These are phyloP conservation scores for Melanocharis versteri DNA, from an alignment of 2,113 vertebrate species.

Conservation along the genomic window DNA sequence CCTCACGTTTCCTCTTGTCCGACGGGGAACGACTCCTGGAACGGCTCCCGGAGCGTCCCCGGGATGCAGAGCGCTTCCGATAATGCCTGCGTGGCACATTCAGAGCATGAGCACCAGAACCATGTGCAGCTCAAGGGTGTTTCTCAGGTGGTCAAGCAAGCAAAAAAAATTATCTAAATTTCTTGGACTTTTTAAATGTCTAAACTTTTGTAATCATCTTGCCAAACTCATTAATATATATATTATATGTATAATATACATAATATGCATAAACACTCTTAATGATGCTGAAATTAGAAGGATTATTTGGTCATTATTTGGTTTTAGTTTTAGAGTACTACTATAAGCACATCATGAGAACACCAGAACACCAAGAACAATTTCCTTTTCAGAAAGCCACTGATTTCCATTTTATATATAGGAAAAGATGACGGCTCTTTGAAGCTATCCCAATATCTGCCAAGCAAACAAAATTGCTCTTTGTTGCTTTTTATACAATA, in stretches of 20 bases:
- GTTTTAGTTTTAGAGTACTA: not conserved
- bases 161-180: not conserved
- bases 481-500: not conserved
- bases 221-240: not conserved
- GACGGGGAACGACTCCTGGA: conserved; percentile 91
- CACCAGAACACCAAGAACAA: not conserved
- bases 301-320: not conserved
- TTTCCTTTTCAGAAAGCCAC: not conserved
- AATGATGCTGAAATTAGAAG: not conserved
- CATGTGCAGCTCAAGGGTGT: rapidly evolving
- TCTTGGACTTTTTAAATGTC: not conserved
- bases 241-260: too few species aligned
- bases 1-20: conserved; percentile 92
- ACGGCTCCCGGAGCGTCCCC: conserved; percentile 86
- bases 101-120: rapidly evolving
- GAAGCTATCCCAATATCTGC: not conserved
- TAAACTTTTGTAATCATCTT: not conserved
- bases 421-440: not conserved
- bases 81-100: conserved; percentile 79
- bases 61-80: conserved; percentile 88
- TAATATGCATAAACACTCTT: not conserved
- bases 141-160: too few species aligned
- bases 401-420: not conserved
- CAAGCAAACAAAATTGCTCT: not conserved
- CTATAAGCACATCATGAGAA: not conserved